These are phyloP conservation scores for Rhagoletis pomonella DNA, from an alignment of 1,140 invertebrate genomes.

Conservation along the genomic window DNA sequence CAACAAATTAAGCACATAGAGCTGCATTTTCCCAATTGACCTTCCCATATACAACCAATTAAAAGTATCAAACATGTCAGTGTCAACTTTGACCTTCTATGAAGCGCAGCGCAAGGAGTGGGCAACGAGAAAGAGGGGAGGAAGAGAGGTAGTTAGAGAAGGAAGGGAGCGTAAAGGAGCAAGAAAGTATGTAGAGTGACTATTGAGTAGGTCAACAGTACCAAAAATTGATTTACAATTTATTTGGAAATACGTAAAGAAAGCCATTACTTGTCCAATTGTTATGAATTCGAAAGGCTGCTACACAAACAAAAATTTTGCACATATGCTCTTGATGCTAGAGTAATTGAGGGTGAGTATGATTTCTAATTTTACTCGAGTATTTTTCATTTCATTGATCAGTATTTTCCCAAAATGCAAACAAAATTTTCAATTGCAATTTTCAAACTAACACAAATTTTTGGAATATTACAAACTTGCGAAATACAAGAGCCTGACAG, in stretches of 20 bases:
- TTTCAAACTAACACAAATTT: conserved; percentile 12
- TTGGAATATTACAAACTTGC: background rate
- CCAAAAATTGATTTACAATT: conserved; percentile 17
- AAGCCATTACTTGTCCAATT: background rate
- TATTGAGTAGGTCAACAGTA: background rate
- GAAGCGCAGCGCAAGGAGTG: background rate
- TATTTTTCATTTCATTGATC: background rate
- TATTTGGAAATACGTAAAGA: conserved; percentile 7
- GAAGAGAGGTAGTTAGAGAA: background rate
- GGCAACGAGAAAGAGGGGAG: background rate
- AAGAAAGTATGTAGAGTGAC: background rate
- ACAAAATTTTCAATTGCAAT: conserved; percentile 35
- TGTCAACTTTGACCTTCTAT: conserved; percentile 30
- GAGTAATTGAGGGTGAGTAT: background rate
- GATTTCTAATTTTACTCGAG: background rate
- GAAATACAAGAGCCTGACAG: background rate
- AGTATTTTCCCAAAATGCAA: conserved; percentile 7
- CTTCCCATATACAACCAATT: conserved; percentile 49
- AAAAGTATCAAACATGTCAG: conserved; percentile 46
- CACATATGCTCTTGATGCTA: background rate
- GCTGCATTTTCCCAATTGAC: conserved; percentile 42
- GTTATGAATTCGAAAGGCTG: background rate
- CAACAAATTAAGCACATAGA: conserved; percentile 31
- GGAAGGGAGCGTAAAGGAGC: background rate
- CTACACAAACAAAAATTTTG: background rate